phyloP scores from a whole-genome alignment of 1,140 invertebrate genomes.

The Pseudomyrmex flavicornis region DNA sequence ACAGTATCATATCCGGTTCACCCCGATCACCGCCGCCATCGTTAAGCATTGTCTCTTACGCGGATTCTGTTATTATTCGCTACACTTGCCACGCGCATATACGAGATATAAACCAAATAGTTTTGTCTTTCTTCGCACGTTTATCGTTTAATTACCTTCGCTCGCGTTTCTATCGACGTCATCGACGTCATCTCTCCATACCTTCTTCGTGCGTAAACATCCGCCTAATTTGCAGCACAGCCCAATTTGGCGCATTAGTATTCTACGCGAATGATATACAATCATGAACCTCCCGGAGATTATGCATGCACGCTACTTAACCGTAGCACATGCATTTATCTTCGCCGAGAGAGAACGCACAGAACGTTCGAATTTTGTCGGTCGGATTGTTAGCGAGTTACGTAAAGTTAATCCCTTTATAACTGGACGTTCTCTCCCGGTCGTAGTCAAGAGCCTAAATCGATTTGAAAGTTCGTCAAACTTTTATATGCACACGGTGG shows the following conservation, averaged over 20 bases:
- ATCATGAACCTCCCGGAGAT: constrained; percentile 36
- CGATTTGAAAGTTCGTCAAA: neutral
- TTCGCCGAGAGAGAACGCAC: neutral
- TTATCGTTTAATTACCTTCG: constrained; percentile 5
- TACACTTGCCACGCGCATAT: too few relatives aligned
- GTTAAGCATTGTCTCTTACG: neutral
- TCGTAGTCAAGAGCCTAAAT: neutral
- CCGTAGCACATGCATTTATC: constrained; percentile 38
- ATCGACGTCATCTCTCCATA: neutral
- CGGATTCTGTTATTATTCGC: neutral
- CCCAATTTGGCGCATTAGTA: constrained; percentile 31
- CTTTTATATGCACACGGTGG: too few relatives aligned
- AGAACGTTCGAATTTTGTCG: constrained; percentile 19
- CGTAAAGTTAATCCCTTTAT: constrained; percentile 13
- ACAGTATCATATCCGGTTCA: neutral
- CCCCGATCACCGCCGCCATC: neutral
- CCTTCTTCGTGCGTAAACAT: constrained; percentile 27
- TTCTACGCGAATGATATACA: constrained; percentile 35
- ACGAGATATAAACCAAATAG: neutral
- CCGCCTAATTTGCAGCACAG: constrained; percentile 26
- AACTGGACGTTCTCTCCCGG: too few relatives aligned
- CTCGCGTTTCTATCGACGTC: neutral
- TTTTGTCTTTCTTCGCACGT: neutral
- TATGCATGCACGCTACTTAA: constrained; percentile 51
- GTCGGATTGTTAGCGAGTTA: neutral